Conservation (phyloP, 92 coral and sea anemone genomes). For the Umimayanthus kanabou region DNA sequence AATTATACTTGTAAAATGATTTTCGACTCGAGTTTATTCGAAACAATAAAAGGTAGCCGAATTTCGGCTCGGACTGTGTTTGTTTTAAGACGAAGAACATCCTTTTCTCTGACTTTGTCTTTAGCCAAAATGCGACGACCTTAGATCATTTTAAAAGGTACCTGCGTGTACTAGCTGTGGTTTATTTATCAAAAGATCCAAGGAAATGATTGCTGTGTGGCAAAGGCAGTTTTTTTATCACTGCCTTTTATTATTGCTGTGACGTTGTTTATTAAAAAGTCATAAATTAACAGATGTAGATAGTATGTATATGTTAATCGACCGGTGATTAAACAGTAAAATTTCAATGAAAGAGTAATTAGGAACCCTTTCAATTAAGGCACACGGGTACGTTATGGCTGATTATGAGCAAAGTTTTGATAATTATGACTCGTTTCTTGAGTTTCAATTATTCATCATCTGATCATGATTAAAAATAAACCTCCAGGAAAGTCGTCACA, state of each 20-base stretch:
- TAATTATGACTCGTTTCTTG: too few relatives aligned
- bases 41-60: not conserved
- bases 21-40: not conserved
- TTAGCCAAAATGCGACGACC: not conserved
- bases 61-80: not conserved
- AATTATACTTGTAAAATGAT: not conserved
- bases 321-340: not conserved
- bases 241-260: not conserved
- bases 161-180: not conserved
- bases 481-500: too few relatives aligned
- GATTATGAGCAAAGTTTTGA: too few relatives aligned
- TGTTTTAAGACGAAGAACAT: not conserved
- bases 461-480: too few relatives aligned
- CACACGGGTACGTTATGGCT: too few relatives aligned
- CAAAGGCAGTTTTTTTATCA: not conserved
- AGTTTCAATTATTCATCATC: too few relatives aligned
- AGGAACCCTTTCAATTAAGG: too few relatives aligned
- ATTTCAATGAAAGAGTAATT: too few relatives aligned
- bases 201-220: not conserved
- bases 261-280: not conserved
- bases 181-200: not conserved
- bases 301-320: not conserved
- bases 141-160: too few relatives aligned
- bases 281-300: not conserved
- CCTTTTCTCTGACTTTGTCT: too few relatives aligned